Evolutionary conservation across 2,888 invertebrate genomes (phyloP), one percentile per base, ranked within the genome.

Genomic region (Lasioglossum leucozonium): DNA sequence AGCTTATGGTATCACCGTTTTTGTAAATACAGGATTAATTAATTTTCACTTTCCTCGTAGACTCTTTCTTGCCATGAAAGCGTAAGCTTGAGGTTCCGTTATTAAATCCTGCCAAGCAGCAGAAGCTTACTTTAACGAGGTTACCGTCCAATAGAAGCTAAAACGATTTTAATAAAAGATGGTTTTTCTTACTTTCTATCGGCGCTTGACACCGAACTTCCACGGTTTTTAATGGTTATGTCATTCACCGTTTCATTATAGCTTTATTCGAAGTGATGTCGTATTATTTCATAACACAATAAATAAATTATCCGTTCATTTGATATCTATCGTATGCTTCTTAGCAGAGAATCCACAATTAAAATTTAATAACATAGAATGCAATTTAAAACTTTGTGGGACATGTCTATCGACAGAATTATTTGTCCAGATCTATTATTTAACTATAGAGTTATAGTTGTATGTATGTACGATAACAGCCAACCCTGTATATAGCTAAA

Each of bases 111-210:
- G 11, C 30, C 58, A 65, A 34, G 13, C 40, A 40, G 47, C 40
- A 65, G 30, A 18, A 67, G 40, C 26, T 67, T 26, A 40, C 62
- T 30, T 51, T 51, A 44, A 30, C 72, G 37, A 73, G 44, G 42
- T 82, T 76, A 71, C 62, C 62, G 26, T 81, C 58, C 44, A 80
- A 83, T 76, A 75, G 80, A 76, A 76, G 80, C 80, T 67, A 80
- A 80, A 76, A 72, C 76, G n/a, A 51, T 47, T 76, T 26, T 8
- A 34, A 73, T 37, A 37, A 67, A 71, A 37, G 76, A 72, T 72
- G 6, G 42, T 58, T 58, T 73, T 82, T 40, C 34, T 73, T 37
- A 22, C 16, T 42, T 62, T 51, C 55, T n/a, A 30, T 16, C 65
- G 34, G 16, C 72, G 62, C n/a, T 30, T 30, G 10, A 34, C 16